Evolutionary conservation across 2,797 vertebrate species (phyloP), one percentile per base, ranked within the genome.

Genomic region (Coreius guichenoti): DNA sequence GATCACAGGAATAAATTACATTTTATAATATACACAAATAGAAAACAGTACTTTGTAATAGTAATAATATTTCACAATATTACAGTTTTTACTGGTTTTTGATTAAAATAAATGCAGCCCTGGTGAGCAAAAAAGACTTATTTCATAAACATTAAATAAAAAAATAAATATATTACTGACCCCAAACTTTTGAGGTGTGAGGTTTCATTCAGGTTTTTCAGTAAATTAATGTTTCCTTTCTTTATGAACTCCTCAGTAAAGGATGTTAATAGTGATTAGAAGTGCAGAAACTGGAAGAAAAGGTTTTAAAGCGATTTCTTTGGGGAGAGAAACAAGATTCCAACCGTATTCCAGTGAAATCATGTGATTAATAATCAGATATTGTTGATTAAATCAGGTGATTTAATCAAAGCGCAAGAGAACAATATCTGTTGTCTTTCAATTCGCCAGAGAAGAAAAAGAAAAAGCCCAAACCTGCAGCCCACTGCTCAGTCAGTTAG

Each of bases 401-500:
- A 78, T 43, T 78, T 63, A 61, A 63, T 61, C 76, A 13, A 29
- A 78, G 76, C 16, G 5, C 56, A 78, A 19, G 56, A 29, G 14
- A 58, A 63, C 76, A 78, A 78, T 63, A 78, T 61, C 75, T 17
- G 56, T 51, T 33, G 47, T 21, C 13, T 43, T 47, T 80, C 39
- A 80, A 49, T 49, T 49, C 43, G 19, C 26, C 61, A 49, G 58
- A 49, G 43, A 80, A 77, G 74, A 39, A 77, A 23, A 31, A 80
- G 43, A 80, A 49, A 77, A 45, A 13, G 58, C 61, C 43, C 45
- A 29, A 47, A 67, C 36, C 76, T 13, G 36, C 9, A n/a, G 23
- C 54, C 54, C 51, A 78, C 21, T 21, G 19, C 61, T 31, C 61
- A 56, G 8, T 58, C 23, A 26, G 51, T 36, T 8, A 77, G 4